These are phyloP conservation scores for Deilephila elpenor DNA, from an alignment of 2,888 invertebrate genomes.

Conservation along the genomic window DNA sequence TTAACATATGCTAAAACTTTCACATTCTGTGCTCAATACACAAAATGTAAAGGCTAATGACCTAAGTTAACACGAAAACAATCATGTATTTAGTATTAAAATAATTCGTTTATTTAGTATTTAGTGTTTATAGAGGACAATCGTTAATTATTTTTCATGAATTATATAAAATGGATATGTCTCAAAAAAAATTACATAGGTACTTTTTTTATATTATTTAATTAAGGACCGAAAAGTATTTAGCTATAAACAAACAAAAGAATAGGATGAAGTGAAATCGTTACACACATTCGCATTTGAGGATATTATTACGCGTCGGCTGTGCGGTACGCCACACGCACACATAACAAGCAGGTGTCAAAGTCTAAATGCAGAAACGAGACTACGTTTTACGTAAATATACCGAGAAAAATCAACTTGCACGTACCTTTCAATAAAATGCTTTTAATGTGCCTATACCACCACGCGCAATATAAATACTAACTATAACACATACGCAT, in stretches of 20 bases:
- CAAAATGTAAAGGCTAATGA: background rate
- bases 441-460: background rate
- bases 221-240: background rate
- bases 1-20: slow-evolving; percentile 8
- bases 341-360: slow-evolving; percentile 69
- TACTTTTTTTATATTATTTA: no score
- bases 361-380: slow-evolving; percentile 72
- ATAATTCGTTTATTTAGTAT: background rate
- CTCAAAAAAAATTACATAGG: no score
- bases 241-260: slow-evolving; percentile 18
- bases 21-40: background rate
- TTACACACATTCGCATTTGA: slow-evolving; percentile 53
- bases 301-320: slow-evolving; percentile 61
- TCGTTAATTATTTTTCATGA: no score
- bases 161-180: no score
- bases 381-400: slow-evolving; percentile 51
- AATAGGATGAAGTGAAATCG: slow-evolving; percentile 49
- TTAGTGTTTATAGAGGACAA: background rate
- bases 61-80: background rate
- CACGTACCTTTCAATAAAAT: background rate
- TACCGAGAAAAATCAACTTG: slow-evolving; percentile 27
- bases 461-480: background rate
- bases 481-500: slow-evolving; percentile 27
- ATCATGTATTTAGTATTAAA: background rate
- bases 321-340: slow-evolving; percentile 56